Base-by-base conservation (phyloP, 2,797 vertebrate genomes). In the Myotis vivesi region DNA sequence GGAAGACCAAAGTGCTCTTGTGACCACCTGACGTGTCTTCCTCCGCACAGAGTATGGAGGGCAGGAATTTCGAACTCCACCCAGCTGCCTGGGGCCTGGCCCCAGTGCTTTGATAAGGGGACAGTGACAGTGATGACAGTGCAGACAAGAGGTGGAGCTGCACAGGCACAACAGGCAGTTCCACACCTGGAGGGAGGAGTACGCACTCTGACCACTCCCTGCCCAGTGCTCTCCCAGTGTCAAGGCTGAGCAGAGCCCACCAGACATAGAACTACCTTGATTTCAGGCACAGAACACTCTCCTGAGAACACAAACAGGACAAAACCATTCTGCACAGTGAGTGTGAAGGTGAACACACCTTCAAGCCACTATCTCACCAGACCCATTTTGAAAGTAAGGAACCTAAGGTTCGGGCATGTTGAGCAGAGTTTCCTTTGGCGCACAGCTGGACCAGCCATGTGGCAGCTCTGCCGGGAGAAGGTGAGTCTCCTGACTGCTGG, bases 311-410 rank as follows among this genome's bases (percentile, higher is more conserved):
- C 75, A 91, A 3, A 30, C 13, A 30, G 28, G 46, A 62, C 20
- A 33, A 71, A 25, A 2, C 28, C 25, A 19, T 7, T 57, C 55
- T 44, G 36, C 36, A 76, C 36, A 30, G 15, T 0, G 19, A 68
- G 51, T 0, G 5, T 17, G 15, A 36, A 51, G 16, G 62, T 38
- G 30, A 83, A 23, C 0, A 0, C 0, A 28, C 16, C 28, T 81
- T 85, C 3, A 5, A 8, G 53, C 13, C 7, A 10, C 22, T 4
- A n/a, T 44, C 64, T 30, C 36, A 69, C 8, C 28, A 8, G 13
- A 25, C 30, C 46, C 19, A 12, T 11, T 41, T 19, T 51, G 22
- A 75, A 76, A 17, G 41, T 2, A 62, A 82, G 38, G 25, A 41
- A 49, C 64, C 11, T 44, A 22, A 49, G 20, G 17, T n/a, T 53